A percentile compares a stretch with the other conserved stretches of the same genome.
Conservation (phyloP, 2,888 invertebrate genomes). For the Allygus modestus region DNA sequence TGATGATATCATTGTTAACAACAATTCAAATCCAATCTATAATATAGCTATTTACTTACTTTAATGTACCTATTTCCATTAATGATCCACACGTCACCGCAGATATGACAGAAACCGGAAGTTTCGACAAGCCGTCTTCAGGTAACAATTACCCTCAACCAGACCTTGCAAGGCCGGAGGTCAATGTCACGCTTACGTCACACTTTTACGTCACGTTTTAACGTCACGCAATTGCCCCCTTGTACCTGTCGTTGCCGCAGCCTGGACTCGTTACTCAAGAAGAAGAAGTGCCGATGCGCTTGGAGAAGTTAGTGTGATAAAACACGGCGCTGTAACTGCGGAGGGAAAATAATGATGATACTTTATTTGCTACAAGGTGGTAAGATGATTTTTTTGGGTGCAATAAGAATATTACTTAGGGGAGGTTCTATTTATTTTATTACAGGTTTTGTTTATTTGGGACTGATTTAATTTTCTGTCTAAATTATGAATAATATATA, state of each 20-base stretch:
- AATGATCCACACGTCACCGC: too few relatives aligned
- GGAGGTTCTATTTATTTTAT: too few relatives aligned
- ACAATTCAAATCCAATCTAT: too few relatives aligned
- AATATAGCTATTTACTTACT: too few relatives aligned
- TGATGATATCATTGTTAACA: too few relatives aligned
- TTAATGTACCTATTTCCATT: too few relatives aligned
- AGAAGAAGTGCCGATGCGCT: background rate
- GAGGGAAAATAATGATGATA: background rate
- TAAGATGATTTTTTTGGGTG: background rate
- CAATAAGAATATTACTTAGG: background rate
- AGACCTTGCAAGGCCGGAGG: background rate
- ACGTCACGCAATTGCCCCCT: background rate
- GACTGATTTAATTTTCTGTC: too few relatives aligned
- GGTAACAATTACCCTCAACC: background rate
- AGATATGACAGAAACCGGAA: background rate
- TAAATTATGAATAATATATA: too few relatives aligned
- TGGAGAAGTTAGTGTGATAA: background rate
- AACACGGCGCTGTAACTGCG: background rate
- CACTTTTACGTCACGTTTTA: background rate
- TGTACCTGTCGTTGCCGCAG: background rate
- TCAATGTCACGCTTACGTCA: conserved; percentile 19
- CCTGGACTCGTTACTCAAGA: background rate
- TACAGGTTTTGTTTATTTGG: too few relatives aligned
- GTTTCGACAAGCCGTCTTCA: background rate
- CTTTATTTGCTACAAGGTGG: background rate